phyloP scores from a whole-genome alignment of 2,113 vertebrate species.

The Ibidorhyncha struthersii region DNA sequence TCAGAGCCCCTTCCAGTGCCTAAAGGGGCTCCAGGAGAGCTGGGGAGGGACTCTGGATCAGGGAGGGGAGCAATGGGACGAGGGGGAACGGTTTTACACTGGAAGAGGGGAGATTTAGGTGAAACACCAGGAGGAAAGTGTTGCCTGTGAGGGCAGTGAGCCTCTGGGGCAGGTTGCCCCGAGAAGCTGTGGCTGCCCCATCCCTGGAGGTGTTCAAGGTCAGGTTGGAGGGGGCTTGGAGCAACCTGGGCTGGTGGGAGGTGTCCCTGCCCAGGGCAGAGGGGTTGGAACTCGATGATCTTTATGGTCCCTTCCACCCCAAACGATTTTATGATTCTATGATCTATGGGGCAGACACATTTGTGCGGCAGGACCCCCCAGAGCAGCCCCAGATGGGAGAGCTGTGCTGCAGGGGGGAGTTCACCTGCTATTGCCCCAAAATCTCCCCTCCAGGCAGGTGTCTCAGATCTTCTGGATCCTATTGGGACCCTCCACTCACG shows the following conservation, averaged over 20 bases:
- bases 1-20: background rate
- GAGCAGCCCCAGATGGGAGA: background rate
- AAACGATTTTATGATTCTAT: background rate
- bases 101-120: background rate
- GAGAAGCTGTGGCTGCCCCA: background rate
- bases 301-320: background rate
- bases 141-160: background rate
- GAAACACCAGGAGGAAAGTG: background rate
- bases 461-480: background rate
- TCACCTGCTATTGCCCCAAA: background rate
- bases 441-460: background rate
- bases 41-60: background rate
- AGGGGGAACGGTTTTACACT: background rate
- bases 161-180: background rate
- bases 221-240: background rate
- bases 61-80: background rate
- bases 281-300: background rate
- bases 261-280: background rate
- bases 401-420: background rate
- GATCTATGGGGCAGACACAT: background rate
- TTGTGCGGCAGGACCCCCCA: background rate
- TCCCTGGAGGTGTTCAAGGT: background rate
- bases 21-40: background rate
- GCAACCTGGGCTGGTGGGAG: background rate
- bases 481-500: rapidly evolving